Base-by-base conservation (phyloP, 2,888 invertebrate species). In the Drosophila pegasa region DNA sequence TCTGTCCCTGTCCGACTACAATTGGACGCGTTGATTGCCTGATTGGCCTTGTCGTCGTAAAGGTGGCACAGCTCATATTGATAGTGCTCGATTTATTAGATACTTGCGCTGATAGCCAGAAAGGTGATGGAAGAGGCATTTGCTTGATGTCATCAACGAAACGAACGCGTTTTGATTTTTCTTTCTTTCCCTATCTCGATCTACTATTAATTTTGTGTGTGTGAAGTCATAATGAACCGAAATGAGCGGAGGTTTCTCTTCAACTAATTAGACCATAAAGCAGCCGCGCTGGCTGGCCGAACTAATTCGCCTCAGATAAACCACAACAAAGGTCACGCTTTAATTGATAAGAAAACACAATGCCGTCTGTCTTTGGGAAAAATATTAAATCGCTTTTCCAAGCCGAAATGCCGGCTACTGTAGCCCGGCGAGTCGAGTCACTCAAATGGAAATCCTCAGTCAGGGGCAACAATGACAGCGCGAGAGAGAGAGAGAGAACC, bases 271-370 rank as follows among this genome's bases (percentile, higher is more conserved):
- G 88, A 85, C 87, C 87, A 88, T 88, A 88, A 88, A 85, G 78
- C 67, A 66, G 56, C 72, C 71, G 72, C 66, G 61, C 61, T 68
- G 67, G 62, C 61, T 78, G 74, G 79, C 73, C 78, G 78, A 83
- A 82, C 85, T 84, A 84, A 82, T 86, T 86, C 77, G 67, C 75
- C 64, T 67, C 63, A 75, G 82, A 83, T 83, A 88, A 88, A 83
- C 88, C 85, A 85, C 85, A 85, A 85, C 80, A 85, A 85, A 85
- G 85, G 88, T 85, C 88, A 85, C 85, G 88, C 85, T 85, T 85
- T 85, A 88, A 85, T 85, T 85, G 85, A 85, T 85, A 85, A 85
- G 73, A 78, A 72, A 79, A 71, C 63, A 74, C 58, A 60, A 65
- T 60, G 67, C 65, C 12, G 51, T 20, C 37, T 61, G 45, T 61